Base-by-base conservation (phyloP, 2,888 invertebrate species). In the Elysia crispata region DNA sequence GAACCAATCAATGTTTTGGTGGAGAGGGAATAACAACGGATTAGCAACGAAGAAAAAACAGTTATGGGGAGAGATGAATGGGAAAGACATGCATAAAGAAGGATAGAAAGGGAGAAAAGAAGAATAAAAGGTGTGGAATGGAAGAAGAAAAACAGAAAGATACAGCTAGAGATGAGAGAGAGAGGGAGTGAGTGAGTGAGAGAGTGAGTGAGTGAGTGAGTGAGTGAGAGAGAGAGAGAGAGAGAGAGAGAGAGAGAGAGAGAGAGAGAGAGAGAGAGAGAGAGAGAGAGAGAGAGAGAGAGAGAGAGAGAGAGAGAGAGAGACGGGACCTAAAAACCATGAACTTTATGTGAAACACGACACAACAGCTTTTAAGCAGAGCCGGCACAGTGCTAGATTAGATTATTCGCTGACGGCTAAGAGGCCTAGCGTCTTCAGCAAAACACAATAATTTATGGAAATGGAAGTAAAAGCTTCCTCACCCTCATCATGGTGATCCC, bases 221-320 rank as follows among this genome's bases (percentile, higher is more conserved):
- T 31, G 28, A 33, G 33, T 31, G 31, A 31, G 41, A 64, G 64
- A 30, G 49, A 1, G 15, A 41, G 28, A 41, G 41, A 33, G 23
- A 30, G 64, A n/a, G 31, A 33, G 30, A 20, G 49, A 13, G 1
- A 49, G 30, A 25, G 30, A 31, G 30, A 57, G 25, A 18, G 28
- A 57, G 41, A 15, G 30, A 18, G 28, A 41, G 50, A 77, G 69
- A 77, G 60, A 69, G 77, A 33, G 54, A 66, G 67, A 69, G 41
- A 60, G 60, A 62, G 60, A 41, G 72, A 72, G 8, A 77, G 41
- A 70, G 31, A 77, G 60, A 23, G 31, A 60, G 57, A 62, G 60
- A 77, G 70, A 57, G 60, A 60, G 72, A 72, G 70, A 60, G 70
- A 13, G 60, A 33, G 69, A 31, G 70, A 54, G 69, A 76, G 54